Evolutionary conservation across 2,113 vertebrate genomes (phyloP), one percentile per base, ranked within the genome.

Genomic region (Himantopus leucocephalus): DNA sequence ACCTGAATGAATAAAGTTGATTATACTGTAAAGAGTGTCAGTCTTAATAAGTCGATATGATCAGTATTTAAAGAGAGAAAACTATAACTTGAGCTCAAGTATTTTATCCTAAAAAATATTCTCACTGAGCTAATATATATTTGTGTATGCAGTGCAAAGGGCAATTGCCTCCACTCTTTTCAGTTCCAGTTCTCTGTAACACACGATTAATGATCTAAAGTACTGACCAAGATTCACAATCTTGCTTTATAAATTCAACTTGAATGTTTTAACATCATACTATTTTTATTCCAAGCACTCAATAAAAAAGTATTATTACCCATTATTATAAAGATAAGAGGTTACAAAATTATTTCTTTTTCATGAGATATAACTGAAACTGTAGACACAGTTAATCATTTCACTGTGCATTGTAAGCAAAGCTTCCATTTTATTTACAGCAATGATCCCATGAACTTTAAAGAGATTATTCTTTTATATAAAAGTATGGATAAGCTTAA

Each of bases 11-110:
- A 91, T 87, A 93, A 96, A 96, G 80, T 83, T 37, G 27, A 19
- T 26, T 47, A 41, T 8, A 14, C 24, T 89, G 72, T 87, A 93
- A 96, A 96, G 74, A 72, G n/a, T 91, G 45, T 72, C 56, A 56
- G 11, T 8, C 10, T 89, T 74, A 66, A 68, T 81, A 93, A 83
- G 27, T 70, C 76, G 67, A 72, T 83, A 70, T 90, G 72, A 95
- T 92, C 66, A 88, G 94, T 94, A 96, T 87, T 70, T 93, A 89
- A 95, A 74, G 17, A 92, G 43, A 70, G 8, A 95, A 66, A 97
- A 90, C 71, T 92, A 37, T 24, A n/a, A 81, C 67, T 92, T 35
- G 60, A 94, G 52, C 63, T 89, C 58, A 30, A 71, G 41, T 80
- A 85, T 85, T 92, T 58, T 82, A 76, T 8, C 12, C 19, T 37